These are phyloP conservation scores for Ceratoteleas bidentatus DNA, from an alignment of 1,140 invertebrate species.

Conservation along the genomic window DNA sequence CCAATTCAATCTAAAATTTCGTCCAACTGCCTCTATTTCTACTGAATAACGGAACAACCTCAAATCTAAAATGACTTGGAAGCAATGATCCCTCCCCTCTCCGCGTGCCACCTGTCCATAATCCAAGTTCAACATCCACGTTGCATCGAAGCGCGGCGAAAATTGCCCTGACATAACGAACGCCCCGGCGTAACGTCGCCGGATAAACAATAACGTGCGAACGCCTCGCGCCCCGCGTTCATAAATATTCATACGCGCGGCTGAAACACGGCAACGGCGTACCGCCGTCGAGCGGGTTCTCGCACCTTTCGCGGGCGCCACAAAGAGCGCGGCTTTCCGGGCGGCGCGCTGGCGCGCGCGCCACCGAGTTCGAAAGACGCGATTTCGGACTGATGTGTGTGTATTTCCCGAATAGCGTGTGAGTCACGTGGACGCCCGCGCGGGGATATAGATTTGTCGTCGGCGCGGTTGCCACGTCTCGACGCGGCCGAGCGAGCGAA, in stretches of 20 bases:
- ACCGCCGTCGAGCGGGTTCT: slow-evolving; percentile 48
- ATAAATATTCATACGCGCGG: slow-evolving; percentile 57
- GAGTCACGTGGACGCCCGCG: slow-evolving; percentile 72
- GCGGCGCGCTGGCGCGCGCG: slow-evolving; percentile 12
- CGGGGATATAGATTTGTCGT: slow-evolving; percentile 73
- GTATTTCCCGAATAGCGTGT: slow-evolving; percentile 69
- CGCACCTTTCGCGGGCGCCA: slow-evolving; percentile 52
- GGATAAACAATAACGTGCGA: slow-evolving; percentile 58
- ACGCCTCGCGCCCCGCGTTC: slow-evolving; percentile 32
- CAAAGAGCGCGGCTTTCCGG: slow-evolving; percentile 54
- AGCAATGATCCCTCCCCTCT: too few relatives aligned
- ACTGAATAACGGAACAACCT: too few relatives aligned
- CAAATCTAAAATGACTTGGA: too few relatives aligned
- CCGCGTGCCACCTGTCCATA: too few relatives aligned
- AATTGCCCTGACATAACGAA: slow-evolving; percentile 43
- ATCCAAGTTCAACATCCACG: too few relatives aligned
- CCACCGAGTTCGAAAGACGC: slow-evolving; percentile 46
- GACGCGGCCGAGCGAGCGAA: slow-evolving; percentile 24
- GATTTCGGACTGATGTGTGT: slow-evolving; percentile 69
- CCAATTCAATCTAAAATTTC: too few relatives aligned
- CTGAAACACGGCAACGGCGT: slow-evolving; percentile 35
- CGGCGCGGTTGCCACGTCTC: slow-evolving; percentile 69
- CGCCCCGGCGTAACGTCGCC: slow-evolving; percentile 29
- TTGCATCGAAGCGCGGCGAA: slow-evolving; percentile 27
- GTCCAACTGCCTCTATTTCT: too few relatives aligned